These are phyloP conservation scores for Achroia grisella DNA, from an alignment of 1,140 invertebrate genomes.

Conservation along the genomic window DNA sequence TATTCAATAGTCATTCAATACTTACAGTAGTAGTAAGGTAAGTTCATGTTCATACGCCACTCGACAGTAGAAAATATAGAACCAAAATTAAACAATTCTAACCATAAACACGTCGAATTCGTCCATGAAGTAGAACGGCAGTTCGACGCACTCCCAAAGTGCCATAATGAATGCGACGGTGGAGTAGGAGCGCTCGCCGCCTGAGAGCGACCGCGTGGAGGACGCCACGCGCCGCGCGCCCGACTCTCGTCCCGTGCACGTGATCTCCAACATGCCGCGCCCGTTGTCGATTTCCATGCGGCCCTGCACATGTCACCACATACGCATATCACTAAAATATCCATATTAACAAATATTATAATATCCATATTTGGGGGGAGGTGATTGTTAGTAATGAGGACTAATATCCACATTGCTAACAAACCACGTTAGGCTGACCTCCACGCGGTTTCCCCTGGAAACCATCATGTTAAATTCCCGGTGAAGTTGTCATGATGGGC, in stretches of 20 bases:
- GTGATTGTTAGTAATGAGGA: too few species aligned
- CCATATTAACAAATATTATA: neutral
- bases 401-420: too few species aligned
- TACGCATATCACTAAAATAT: neutral
- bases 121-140: constrained; percentile 96
- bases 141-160: constrained; percentile 92
- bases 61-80: neutral
- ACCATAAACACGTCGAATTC: constrained; percentile 99
- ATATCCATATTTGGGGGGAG: too few species aligned
- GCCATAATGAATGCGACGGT: constrained; percentile 96
- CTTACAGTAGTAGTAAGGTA: too few species aligned
- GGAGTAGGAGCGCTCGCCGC: constrained; percentile 96
- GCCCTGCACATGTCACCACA: constrained; percentile 56
- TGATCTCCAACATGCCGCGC: constrained; percentile 74
- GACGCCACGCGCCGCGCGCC: constrained; percentile 45
- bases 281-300: constrained; percentile 77
- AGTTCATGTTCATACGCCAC: too few species aligned
- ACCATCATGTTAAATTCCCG: too few species aligned
- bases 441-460: too few species aligned
- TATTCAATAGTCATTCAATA: too few species aligned
- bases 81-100: constrained; percentile 14
- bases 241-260: constrained; percentile 74
- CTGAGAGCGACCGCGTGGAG: constrained; percentile 84
- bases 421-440: too few species aligned
- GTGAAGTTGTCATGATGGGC: too few species aligned